phyloP scores from a whole-genome alignment of 2,113 vertebrate species.

The Anolis sagrei region DNA sequence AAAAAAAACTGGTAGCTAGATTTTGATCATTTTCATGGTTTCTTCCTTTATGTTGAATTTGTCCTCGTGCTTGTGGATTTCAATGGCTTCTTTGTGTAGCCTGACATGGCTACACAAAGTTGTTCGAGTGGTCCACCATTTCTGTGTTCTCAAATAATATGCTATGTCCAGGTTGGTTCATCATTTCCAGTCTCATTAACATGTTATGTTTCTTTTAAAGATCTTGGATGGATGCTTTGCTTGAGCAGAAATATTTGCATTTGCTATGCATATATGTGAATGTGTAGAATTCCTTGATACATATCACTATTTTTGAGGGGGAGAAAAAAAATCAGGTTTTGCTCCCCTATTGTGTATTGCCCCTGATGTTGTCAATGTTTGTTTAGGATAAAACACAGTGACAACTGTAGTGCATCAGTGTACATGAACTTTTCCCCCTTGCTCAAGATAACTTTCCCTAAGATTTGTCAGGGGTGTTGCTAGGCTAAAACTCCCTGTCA shows the following conservation, averaged over 20 bases:
- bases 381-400: background rate
- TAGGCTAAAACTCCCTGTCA: background rate
- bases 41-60: too few relatives aligned
- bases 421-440: background rate
- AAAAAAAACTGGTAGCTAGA: too few relatives aligned
- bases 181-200: background rate
- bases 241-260: background rate
- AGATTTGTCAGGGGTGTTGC: background rate
- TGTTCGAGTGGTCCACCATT: too few relatives aligned
- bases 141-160: too few relatives aligned
- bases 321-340: background rate
- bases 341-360: background rate
- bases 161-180: too few relatives aligned
- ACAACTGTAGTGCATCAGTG: too few relatives aligned
- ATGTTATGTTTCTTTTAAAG: background rate
- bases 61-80: too few relatives aligned
- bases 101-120: too few relatives aligned
- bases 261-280: background rate
- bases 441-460: background rate
- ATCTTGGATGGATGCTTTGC: background rate
- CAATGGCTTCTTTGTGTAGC: too few relatives aligned
- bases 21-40: too few relatives aligned
- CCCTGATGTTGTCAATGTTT: background rate
- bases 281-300: background rate
- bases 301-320: background rate